phyloP scores from a whole-genome alignment of 2,113 vertebrate species.

The Thamnophis sirtalis region DNA sequence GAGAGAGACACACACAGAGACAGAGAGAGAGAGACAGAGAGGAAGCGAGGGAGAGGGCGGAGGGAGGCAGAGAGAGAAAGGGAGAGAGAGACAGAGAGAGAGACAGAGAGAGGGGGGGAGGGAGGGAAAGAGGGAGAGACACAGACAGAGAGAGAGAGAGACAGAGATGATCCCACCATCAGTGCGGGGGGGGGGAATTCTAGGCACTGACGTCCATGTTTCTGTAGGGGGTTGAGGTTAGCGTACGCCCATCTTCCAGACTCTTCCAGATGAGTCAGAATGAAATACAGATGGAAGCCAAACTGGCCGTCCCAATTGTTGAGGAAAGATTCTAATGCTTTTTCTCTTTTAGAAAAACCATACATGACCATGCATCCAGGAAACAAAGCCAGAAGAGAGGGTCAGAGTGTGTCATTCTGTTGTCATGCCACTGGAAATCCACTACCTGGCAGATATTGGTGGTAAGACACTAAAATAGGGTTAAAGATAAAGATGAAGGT shows the following conservation, averaged over 20 bases:
- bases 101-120: too few species aligned
- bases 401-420: constrained; percentile 85
- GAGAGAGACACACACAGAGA: too few species aligned
- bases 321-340: not conserved
- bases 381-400: constrained; percentile 79
- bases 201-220: not conserved
- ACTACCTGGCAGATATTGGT: constrained; percentile 80
- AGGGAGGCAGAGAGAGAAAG: too few species aligned
- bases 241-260: not conserved
- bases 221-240: not conserved
- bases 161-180: not conserved
- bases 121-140: too few species aligned
- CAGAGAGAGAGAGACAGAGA: too few species aligned
- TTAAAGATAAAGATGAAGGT: too few species aligned
- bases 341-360: constrained; percentile 77
- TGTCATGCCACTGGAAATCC: constrained; percentile 84
- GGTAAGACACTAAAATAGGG: constrained; percentile 66
- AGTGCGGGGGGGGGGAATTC: not conserved
- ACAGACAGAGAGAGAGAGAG: too few species aligned
- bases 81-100: too few species aligned
- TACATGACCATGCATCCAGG: constrained; percentile 80
- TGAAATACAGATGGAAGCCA: not conserved
- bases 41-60: too few species aligned
- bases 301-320: not conserved
- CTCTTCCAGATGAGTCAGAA: not conserved